A percentile compares a stretch with the other conserved stretches of the same genome.
Evolutionary conservation across 2,888 invertebrate species (phyloP).

Genomic region (Zaprionus lineosus): DNA sequence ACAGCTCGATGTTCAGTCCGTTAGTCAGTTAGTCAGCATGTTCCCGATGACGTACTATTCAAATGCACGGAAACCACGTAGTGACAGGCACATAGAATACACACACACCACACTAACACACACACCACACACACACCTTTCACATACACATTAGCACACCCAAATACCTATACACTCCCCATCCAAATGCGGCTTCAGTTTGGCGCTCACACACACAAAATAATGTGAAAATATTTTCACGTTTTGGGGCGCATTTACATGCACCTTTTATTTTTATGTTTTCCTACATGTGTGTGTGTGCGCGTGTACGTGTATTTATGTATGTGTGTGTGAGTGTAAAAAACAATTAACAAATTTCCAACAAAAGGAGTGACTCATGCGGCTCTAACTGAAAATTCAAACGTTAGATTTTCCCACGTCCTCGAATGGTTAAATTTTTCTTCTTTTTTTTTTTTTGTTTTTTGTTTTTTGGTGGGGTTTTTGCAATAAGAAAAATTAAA

Average conservation of each 20-base stretch:
- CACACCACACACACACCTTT: slow-evolving; percentile 1
- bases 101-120: background rate
- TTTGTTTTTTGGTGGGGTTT: slow-evolving; percentile 93
- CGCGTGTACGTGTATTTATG: slow-evolving; percentile 2
- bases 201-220: slow-evolving; percentile 3
- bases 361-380: slow-evolving; percentile 63
- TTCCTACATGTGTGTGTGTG: slow-evolving; percentile 4
- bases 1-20: slow-evolving; percentile 21
- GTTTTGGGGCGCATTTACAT: slow-evolving; percentile 57
- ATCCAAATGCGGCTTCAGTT: background rate
- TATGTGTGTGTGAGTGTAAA: slow-evolving; percentile 43
- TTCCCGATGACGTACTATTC: slow-evolving; percentile 55
- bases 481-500: too few relatives aligned
- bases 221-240: slow-evolving; percentile 64
- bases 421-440: slow-evolving; percentile 28
- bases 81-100: slow-evolving; percentile 43
- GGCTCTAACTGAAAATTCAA: slow-evolving; percentile 42
- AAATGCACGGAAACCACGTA: slow-evolving; percentile 60
- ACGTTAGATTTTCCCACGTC: slow-evolving; percentile 63
- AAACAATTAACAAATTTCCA: slow-evolving; percentile 74
- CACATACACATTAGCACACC: background rate
- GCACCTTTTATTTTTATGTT: slow-evolving; percentile 12
- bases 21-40: slow-evolving; percentile 36
- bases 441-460: slow-evolving; percentile 93
- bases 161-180: too few relatives aligned